A percentile compares a stretch with the other conserved stretches of the same genome.
Evolutionary conservation across 64 coral and sea anemone species (phyloP).

Genomic region (Astreopora myriophthalma): DNA sequence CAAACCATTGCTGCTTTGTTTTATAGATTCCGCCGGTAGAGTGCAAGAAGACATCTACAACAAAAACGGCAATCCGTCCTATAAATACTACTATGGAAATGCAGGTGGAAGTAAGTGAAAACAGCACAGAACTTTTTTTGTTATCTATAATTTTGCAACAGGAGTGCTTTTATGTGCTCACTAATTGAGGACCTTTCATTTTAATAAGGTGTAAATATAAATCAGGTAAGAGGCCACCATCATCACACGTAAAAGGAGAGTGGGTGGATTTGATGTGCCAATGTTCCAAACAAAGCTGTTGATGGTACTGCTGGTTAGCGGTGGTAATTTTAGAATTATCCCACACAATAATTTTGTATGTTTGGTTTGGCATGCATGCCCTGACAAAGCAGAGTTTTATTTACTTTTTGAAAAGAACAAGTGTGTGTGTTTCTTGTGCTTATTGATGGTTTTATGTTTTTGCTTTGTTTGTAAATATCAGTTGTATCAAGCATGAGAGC

Average conservation of each 20-base stretch:
- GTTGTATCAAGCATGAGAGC: slow-evolving; percentile 79
- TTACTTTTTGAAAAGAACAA: too few species aligned
- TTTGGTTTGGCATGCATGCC: not conserved
- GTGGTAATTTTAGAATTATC: too few species aligned
- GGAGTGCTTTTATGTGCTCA: too few species aligned
- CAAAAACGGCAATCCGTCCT: slow-evolving; percentile 64
- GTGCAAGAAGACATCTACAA: slow-evolving; percentile 91
- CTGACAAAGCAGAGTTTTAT: too few species aligned
- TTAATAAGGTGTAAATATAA: too few species aligned
- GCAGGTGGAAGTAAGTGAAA: slow-evolving; percentile 73
- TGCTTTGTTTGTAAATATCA: slow-evolving; percentile 22
- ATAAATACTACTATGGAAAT: slow-evolving; percentile 83
- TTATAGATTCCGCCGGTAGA: slow-evolving; percentile 68
- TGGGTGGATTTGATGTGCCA: too few species aligned
- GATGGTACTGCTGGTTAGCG: too few species aligned
- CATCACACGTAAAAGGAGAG: too few species aligned
- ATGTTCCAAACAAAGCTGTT: too few species aligned
- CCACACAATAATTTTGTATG: not conserved
- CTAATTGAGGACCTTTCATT: too few species aligned
- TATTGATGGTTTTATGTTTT: not conserved
- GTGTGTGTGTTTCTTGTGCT: too few species aligned
- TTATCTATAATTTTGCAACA: not conserved
- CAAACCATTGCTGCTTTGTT: not conserved
- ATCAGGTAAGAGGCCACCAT: too few species aligned
- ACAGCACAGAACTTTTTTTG: not conserved